Evolutionary conservation across 2,797 vertebrate species (phyloP).

Genomic region (Hemitrygon akajei): DNA sequence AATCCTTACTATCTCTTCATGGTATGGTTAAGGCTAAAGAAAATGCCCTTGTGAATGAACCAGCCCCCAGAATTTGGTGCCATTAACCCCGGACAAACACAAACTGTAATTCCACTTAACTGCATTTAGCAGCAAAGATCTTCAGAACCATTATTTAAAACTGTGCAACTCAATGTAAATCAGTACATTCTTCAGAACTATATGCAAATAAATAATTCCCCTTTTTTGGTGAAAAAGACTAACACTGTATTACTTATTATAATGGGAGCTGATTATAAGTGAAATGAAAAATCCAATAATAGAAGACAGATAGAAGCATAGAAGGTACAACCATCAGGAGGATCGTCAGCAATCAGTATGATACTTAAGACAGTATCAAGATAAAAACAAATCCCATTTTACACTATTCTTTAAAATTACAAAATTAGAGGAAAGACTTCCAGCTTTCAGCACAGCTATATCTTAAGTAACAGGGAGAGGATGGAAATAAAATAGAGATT

Average conservation of each 20-base stretch:
- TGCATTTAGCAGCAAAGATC: background rate
- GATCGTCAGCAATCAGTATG: background rate
- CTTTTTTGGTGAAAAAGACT: background rate
- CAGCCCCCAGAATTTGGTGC: background rate
- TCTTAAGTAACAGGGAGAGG: background rate
- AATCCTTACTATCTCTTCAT: no score
- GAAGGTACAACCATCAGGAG: background rate
- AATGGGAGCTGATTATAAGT: background rate
- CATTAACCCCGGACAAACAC: background rate
- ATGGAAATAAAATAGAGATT: no score
- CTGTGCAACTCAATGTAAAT: background rate
- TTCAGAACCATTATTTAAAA: background rate
- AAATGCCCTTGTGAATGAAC: background rate
- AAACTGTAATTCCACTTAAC: background rate
- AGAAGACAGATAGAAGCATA: background rate
- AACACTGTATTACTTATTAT: background rate
- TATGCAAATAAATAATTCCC: background rate
- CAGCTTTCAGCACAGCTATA: background rate
- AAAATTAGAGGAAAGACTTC: background rate
- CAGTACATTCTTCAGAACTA: background rate
- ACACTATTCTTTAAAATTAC: background rate
- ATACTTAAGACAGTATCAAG: background rate
- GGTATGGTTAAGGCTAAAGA: no score
- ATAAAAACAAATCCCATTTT: no score
- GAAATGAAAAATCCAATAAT: background rate